Evolutionary conservation across 2,888 invertebrate species (phyloP).

Genomic region (Sminthurinus aureus): DNA sequence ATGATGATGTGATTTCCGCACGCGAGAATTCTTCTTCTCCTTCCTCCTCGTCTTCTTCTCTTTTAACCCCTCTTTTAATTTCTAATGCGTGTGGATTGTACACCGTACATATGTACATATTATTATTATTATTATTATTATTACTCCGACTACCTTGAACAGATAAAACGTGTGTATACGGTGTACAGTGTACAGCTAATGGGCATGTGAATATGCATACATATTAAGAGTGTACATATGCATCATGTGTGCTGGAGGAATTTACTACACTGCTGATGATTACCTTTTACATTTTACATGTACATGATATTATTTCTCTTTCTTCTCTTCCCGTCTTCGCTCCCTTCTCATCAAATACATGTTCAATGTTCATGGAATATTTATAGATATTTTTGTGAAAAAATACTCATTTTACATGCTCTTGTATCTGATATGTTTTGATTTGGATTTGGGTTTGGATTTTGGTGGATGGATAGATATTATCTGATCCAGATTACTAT

Average conservation of each 20-base stretch:
- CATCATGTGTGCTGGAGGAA: neutral
- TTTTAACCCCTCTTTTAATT: neutral
- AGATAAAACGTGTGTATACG: conserved; percentile 2
- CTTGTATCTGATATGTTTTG: neutral
- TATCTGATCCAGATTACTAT: too few species aligned
- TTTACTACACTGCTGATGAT: neutral
- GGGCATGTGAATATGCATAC: neutral
- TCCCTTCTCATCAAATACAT: too few species aligned
- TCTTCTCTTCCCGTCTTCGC: neutral
- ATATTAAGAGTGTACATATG: too few species aligned
- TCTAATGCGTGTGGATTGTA: too few species aligned
- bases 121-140: too few species aligned
- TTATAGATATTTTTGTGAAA: neutral
- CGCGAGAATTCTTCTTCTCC: conserved; percentile 36
- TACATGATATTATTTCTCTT: neutral
- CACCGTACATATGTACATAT: too few species aligned
- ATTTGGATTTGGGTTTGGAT: neutral
- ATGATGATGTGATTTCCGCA: conserved; percentile 44
- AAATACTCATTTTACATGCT: neutral
- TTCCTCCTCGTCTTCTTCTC: conserved; percentile 14
- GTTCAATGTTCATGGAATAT: too few species aligned
- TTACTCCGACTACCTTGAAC: neutral
- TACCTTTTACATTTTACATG: conserved; percentile 21
- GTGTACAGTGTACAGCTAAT: neutral
- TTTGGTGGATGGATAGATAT: too few species aligned